A percentile compares a stretch with the other conserved stretches of the same genome.
Conservation (phyloP, 1,140 invertebrate genomes). For the Melitaea cinxia region DNA sequence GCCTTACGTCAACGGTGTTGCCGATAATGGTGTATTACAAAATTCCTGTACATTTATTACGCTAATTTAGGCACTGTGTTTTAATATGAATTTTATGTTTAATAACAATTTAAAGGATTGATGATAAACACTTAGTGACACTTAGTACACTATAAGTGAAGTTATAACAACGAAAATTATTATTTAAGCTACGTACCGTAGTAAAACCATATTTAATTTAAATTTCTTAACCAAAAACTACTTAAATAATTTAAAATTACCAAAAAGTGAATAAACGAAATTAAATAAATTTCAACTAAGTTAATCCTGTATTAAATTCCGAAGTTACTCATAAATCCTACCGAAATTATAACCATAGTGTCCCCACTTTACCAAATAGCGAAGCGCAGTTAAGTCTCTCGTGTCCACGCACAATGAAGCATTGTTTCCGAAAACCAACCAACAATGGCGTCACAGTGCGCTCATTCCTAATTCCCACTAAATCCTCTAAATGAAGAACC, state of each 20-base stretch:
- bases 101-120: too few species aligned
- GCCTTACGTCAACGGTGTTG: slow-evolving; percentile 50
- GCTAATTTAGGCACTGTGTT: slow-evolving; percentile 36
- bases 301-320: neutral
- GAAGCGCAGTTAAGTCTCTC: slow-evolving; percentile 52
- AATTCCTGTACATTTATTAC: slow-evolving; percentile 49
- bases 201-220: too few species aligned
- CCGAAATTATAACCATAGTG: slow-evolving; percentile 6
- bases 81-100: neutral
- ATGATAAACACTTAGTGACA: too few species aligned
- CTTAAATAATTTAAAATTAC: too few species aligned
- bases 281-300: neutral
- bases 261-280: neutral
- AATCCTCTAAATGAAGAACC: slow-evolving; percentile 65
- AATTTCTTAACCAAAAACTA: too few species aligned
- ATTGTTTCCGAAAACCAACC: slow-evolving; percentile 65
- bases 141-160: too few species aligned
- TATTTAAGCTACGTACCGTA: too few species aligned
- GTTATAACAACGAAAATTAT: too few species aligned
- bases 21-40: slow-evolving; percentile 46
- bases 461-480: slow-evolving; percentile 62
- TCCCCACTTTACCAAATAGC: slow-evolving; percentile 20
- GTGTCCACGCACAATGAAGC: slow-evolving; percentile 57
- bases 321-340: slow-evolving; percentile 12
- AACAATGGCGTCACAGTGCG: slow-evolving; percentile 62